Base-by-base conservation (phyloP, 2,113 vertebrate species). In the Galemys pyrenaicus region DNA sequence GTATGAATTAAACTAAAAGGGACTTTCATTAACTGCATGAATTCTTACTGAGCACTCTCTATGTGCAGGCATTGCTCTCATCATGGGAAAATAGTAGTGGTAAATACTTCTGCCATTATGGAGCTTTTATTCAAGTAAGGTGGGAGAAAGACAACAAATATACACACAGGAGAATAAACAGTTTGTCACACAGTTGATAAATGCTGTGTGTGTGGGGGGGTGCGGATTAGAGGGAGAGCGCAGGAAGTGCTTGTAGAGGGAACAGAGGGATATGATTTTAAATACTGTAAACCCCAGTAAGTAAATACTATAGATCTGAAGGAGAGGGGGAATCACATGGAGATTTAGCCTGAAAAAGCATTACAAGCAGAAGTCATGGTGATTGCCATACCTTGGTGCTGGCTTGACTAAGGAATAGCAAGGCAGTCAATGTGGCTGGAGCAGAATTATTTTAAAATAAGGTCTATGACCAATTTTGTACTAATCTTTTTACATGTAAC, bases 81-180 rank as follows among this genome's bases (percentile, higher is more conserved):
- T 60, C 22, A 85, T 62, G 37, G 65, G 3, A 87, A 87, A 89
- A 89, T 9, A 89, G 30, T 3, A 75, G 5, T 32, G n/a, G 80
- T 4, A 85, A 80, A 86, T 87, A 51, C 17, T 60, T 94, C 39
- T 94, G 65, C 32, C 68, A 60, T 74, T 41, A 62, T 46, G 24
- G 19, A 82, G 4, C 2, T 54, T 83, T 17, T 32, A 65, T 89
- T 89, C 65, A 79, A 84, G 22, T 7, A 80, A 58, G 28, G 49
- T 75, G 4, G 16, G 24, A 93, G n/a, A 68, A 91, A 93, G 35
- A 84, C 37, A 95, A 77, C 19, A 78, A 89, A 93, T 54, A 56
- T 15, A 95, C 12, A 91, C 4, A 83, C 0, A 73, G 10, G 74
- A 89, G 83, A 75, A 83, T 5, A 54, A 0, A 67, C 11, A 41